Base-by-base conservation (phyloP, 2,888 invertebrate genomes). In the Agriopis leucophaearia region DNA sequence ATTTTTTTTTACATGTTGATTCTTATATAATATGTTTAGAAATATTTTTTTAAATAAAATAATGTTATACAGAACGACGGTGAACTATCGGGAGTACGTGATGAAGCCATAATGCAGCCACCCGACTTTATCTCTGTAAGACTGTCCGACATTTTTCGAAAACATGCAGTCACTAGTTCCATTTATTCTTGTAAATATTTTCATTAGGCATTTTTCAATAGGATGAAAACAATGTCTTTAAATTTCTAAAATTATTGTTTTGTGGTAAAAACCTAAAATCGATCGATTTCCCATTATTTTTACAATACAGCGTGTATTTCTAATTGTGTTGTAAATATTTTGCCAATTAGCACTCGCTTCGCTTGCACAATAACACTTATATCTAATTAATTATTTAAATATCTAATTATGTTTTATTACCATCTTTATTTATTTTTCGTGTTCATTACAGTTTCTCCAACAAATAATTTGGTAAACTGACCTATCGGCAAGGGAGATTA, bases 41-140 rank as follows among this genome's bases (percentile, higher is more conserved):
- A 18, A 16, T 15, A 38, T 16, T 15, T 36, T 36, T 15, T 45
- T 61, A 16, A 61, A 36, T 12, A 45, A 60, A 62, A 44, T 10
- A 36, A 64, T 64, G n/a, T 75, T 77, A 82, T 74, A 84, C 89
- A 92, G 91, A 92, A 92, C 60, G 91, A 90, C 74, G 88, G 77
- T 63, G 89, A 91, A 61, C 70, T 85, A 57, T 76, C 87, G 66
- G 62, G 62, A 16, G 62, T 47, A 13, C 82, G 81, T 60, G 88
- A 87, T 69, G 77, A 77, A 55, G 76, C 83, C 56, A 78, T 82
- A 57, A 70, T 83, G 80, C 85, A 77, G 78, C 85, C 82, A 48
- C 79, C 77, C 72, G 83, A 83, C 36, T 64, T 72, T 64, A 75
- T 79, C 52, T 72, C 80, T 76, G 88, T 89, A 89, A 89, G 89